Base-by-base conservation (phyloP, 2,888 invertebrate genomes). In the Didymodactylos carnosus region DNA sequence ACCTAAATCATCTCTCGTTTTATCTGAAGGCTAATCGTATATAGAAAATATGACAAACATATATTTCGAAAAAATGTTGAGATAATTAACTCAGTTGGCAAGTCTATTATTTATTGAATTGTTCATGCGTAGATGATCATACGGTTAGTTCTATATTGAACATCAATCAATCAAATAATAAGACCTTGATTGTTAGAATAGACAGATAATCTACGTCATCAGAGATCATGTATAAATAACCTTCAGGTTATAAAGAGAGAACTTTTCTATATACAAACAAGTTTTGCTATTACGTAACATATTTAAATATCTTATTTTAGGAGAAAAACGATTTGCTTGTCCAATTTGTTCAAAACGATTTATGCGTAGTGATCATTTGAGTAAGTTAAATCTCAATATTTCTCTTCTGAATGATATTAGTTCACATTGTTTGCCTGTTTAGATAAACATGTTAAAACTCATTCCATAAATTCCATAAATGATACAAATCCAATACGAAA, bases 321-420 rank as follows among this genome's bases (percentile, higher is more conserved):
- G 75, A 75, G 94, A 94, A 86, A 94, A 95, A 70, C 91, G 94
- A 0, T 94, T 89, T 81, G 88, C 90, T 0, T 95, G 94, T 81
- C 85, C 87, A 0, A 88, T 89, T 25, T 95, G 94, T 80, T 91
- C 91, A 5, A 95, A 95, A 84, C 88, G 90, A 76, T 95, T 94
- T 81, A 94, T 94, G 0, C 87, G 94, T 62, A 89, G 93, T 78
- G 94, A 95, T 82, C 94, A 95, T 81, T 86, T 95, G 75, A 92
- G 92, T 84, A 95, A 94, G 80, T 94, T 95, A 81, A 35, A 35
- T 35, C 35, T 29, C n/a, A 8, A 5, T 35, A 35, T 35, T 62
- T 35, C 19, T 35, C 10, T 19, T n/a, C 27, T 53, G 7, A n/a
- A 11, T 35, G 11, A 35, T 35, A 35, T 2, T 19, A 49, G 13